Percentiles rank a stretch among this genome's conserved stretches.
Evolutionary conservation across 2,797 vertebrate genomes (phyloP).

Genomic region (Onychomys leucogaster): DNA sequence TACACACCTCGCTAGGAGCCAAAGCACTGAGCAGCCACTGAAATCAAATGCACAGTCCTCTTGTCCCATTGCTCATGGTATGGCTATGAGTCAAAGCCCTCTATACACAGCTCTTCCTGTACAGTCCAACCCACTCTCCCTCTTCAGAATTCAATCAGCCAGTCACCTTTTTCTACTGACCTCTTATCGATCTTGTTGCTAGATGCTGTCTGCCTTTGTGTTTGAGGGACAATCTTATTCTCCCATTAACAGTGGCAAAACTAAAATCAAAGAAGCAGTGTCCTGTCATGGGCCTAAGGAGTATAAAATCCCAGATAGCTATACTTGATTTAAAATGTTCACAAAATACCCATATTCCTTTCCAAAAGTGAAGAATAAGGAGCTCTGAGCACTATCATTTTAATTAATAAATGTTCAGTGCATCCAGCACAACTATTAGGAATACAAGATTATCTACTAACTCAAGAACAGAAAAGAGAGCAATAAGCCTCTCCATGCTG

Average conservation of each 20-base stretch:
- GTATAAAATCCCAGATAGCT: neutral
- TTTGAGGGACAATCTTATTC: neutral
- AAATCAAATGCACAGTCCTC: neutral
- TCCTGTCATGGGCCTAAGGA: neutral
- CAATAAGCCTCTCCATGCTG: neutral
- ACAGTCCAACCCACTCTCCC: neutral
- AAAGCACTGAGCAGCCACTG: neutral
- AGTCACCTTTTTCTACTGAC: neutral
- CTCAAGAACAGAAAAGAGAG: neutral
- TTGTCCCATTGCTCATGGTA: neutral
- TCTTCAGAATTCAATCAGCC: neutral
- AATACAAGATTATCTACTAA: neutral
- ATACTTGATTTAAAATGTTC: neutral
- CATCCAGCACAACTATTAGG: neutral
- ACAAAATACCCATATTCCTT: neutral
- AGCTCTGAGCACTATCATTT: neutral
- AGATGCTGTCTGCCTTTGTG: neutral
- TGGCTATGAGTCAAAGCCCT: neutral
- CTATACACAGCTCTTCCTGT: neutral
- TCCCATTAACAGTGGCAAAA: slow-evolving; percentile 19
- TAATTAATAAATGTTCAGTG: neutral
- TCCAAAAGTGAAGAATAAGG: neutral
- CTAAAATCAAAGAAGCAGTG: neutral
- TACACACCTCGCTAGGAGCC: neutral
- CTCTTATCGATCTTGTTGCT: neutral